These are phyloP conservation scores for Myotis davidii DNA, from an alignment of 2,113 vertebrate species.

Conservation along the genomic window DNA sequence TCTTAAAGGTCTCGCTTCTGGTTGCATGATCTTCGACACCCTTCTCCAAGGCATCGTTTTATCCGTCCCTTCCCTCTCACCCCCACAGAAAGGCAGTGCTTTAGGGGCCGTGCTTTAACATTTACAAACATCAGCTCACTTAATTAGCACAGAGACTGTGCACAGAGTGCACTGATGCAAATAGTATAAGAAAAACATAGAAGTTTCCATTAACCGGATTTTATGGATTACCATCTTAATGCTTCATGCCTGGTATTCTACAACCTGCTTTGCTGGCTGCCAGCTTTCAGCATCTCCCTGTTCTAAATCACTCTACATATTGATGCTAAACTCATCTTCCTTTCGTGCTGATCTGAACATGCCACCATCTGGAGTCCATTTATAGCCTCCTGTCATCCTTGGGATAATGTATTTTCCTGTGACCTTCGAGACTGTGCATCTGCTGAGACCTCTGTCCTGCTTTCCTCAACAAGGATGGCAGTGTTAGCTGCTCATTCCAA, in stretches of 20 bases:
- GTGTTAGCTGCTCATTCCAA: neutral
- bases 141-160: neutral
- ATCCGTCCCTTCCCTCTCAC: neutral
- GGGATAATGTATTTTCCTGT: conserved; percentile 50
- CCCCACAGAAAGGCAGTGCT: neutral
- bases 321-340: conserved; percentile 72
- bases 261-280: conserved; percentile 37
- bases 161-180: neutral
- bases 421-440: conserved; percentile 45
- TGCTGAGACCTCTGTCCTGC: conserved; percentile 34
- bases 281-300: conserved; percentile 9
- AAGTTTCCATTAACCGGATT: neutral
- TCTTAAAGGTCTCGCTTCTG: neutral
- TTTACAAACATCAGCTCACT: neutral
- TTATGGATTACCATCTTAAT: conserved; percentile 19
- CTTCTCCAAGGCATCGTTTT: neutral
- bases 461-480: neutral
- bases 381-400: conserved; percentile 63
- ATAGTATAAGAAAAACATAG: neutral
- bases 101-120: neutral
- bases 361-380: conserved; percentile 78
- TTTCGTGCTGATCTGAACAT: conserved; percentile 64
- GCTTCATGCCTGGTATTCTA: conserved; percentile 14
- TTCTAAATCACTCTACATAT: conserved; percentile 57
- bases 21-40: neutral